Conservation (phyloP, 1,140 invertebrate genomes). For the Drosophila subobscura region DNA sequence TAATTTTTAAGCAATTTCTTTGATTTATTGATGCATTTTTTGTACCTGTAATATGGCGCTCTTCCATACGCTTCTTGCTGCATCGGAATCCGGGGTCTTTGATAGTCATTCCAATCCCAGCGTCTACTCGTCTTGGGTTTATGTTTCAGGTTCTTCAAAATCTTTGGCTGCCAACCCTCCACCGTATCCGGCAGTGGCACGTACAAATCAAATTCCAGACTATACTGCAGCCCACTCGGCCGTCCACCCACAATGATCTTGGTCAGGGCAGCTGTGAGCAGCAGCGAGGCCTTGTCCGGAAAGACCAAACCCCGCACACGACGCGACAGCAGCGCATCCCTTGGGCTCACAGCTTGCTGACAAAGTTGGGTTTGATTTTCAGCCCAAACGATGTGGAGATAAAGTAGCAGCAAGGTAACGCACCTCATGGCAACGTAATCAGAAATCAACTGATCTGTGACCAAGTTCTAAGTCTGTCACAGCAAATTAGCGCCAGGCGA, state of each 20-base stretch:
- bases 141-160: constrained; percentile 20
- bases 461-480: constrained; percentile 1
- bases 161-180: constrained; percentile 65
- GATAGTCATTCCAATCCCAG: constrained; percentile 40
- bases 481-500: constrained; percentile 28
- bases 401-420: constrained; percentile 8
- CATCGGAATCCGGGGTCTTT: neutral
- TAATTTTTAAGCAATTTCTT: neutral
- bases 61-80: neutral
- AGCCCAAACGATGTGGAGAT: neutral
- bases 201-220: constrained; percentile 68
- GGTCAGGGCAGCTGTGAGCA: constrained; percentile 60
- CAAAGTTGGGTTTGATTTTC: constrained; percentile 17
- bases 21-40: too few species aligned
- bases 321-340: constrained; percentile 36
- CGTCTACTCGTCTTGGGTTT: constrained; percentile 19
- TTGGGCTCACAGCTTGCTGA: neutral
- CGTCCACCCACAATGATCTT: constrained; percentile 63
- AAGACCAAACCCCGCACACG: constrained; percentile 54
- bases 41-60: neutral
- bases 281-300: constrained; percentile 46
- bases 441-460: constrained; percentile 32
- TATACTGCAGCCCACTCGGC: constrained; percentile 64
- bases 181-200: constrained; percentile 52
- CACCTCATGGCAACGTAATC: constrained; percentile 40